Evolutionary conservation across 2,113 vertebrate genomes (phyloP).

Genomic region (Triplophysa dalaica): DNA sequence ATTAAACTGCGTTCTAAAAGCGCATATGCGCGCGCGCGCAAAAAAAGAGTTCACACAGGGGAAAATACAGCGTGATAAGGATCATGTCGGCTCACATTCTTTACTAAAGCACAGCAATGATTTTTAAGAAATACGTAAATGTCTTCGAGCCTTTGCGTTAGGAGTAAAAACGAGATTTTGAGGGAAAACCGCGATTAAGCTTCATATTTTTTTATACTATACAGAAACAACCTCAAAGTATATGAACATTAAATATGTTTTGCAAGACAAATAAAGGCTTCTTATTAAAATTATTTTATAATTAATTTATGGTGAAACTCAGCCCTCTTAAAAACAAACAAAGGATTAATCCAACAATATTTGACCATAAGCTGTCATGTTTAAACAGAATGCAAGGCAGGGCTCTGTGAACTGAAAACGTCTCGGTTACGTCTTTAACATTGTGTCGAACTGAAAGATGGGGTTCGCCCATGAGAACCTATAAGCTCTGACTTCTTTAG

Average conservation of each 20-base stretch:
- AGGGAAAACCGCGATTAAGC: constrained; percentile 42
- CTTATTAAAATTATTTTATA: constrained; percentile 51
- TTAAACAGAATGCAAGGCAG: constrained; percentile 51
- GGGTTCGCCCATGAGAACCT: too few relatives aligned
- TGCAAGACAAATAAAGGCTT: constrained; percentile 62
- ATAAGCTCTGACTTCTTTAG: too few relatives aligned
- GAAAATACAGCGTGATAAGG: constrained; percentile 40
- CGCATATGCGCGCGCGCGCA: too few relatives aligned
- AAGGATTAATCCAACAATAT: constrained; percentile 18
- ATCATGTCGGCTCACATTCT: constrained; percentile 52
- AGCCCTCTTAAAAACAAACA: constrained; percentile 10
- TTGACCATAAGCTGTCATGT: constrained; percentile 39
- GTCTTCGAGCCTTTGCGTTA: constrained; percentile 49
- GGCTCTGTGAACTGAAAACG: too few relatives aligned
- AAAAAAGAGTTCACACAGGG: not conserved
- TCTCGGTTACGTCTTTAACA: too few relatives aligned
- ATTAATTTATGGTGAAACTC: constrained; percentile 38
- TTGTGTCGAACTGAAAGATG: too few relatives aligned
- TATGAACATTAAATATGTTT: constrained; percentile 59
- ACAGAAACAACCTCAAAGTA: constrained; percentile 60
- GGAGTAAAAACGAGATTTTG: constrained; percentile 9
- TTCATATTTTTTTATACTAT: constrained; percentile 58
- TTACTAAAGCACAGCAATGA: constrained; percentile 63
- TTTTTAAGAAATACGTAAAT: constrained; percentile 64
- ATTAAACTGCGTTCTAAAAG: not conserved